Evolutionary conservation across 2,888 invertebrate species (phyloP), one percentile per base, ranked within the genome.

Genomic region (Microplitis deprimator): DNA sequence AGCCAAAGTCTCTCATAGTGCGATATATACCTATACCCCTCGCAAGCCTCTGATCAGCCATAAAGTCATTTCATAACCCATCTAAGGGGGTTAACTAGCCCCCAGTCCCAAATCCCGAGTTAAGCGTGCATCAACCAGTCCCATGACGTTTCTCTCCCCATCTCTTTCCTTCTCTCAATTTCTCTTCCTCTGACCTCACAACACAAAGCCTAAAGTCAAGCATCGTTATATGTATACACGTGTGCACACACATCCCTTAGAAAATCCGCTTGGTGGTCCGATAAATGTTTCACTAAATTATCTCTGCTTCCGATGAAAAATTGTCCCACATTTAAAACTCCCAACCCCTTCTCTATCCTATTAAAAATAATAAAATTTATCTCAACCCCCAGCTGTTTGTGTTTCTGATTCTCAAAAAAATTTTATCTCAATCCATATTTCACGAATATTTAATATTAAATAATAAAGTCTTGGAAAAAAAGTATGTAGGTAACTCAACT

Each of bases 1-100:
- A 71, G 62, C 8, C 41, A 17, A 59, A 65, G 59, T 60, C 60
- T 13, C 59, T 13, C 71, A 29, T 29, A 71, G 65, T 8, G 41
- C 38, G 65, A 71, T 40, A 59, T 85, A 83, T 83, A 84, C 79
- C 79, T 81, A 81, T 86, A 85, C 85, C 87, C 85, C 86, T 86
- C 85, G 84, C 87, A 85, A 85, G 87, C 87, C 88, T 88, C 89
- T 86, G 88, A 88, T 89, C 89, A 88, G 86, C 87, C 89, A 89
- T 89, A 89, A 89, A 89, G 88, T 88, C 88, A 89, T 89, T 89
- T 88, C 88, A 87, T 87, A 88, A 87, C 87, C 87, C 86, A 85
- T 86, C 86, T 86, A 83, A 74, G 71, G 61, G 87, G 86, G 86
- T 87, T 88, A 87, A 88, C 86, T 85, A 86, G 84, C 84, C 80